Evolutionary conservation across 2,797 vertebrate genomes (phyloP), one percentile per base, ranked within the genome.

Genomic region (Diplodus puntazzo): DNA sequence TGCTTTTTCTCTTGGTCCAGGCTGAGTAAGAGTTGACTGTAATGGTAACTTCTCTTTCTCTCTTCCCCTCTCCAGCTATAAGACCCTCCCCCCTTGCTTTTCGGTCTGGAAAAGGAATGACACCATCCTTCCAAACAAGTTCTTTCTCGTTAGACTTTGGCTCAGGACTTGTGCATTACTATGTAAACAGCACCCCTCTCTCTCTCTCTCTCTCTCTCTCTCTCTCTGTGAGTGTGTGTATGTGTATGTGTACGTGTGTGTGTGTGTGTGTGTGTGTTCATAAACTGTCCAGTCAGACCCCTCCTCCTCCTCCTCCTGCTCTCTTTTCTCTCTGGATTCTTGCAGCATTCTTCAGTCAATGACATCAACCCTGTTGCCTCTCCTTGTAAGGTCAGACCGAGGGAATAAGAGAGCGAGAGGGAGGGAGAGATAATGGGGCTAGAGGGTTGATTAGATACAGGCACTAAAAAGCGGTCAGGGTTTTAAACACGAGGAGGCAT

Each of bases 321-420:
- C 85, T 70, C 77, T 64, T 83, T 85, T 92, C 92, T 91, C 80
- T 87, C 88, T 91, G 94, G 88, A 96, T 95, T 95, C 95, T 94
- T 95, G 91, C 90, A 94, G 94, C 95, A 96, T 96, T 96, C 95
- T 95, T 96, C 94, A 94, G 92, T 92, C 90, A 91, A 94, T 96
- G 95, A 96, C 95, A 96, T 96, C 96, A 96, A 94, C 95, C 87
- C 94, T 85, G 91, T 92, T 94, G 93, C 94, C 92, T 96, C 94
- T 95, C 95, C 96, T 95, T 96, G 94, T 96, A 96, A 95, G 96
- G 96, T 94, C 94, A 96, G 94, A 92, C 89, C 25, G 87, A 90
- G 93, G 90, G 92, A 95, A 83, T 83, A 85, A 93, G 90, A 82
- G 85, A 92, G 87, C 80, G 21, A 74, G 81, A 80, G 88, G 86